These are phyloP conservation scores for Phaonia tiefii DNA, from an alignment of 2,888 invertebrate genomes.

Conservation along the genomic window DNA sequence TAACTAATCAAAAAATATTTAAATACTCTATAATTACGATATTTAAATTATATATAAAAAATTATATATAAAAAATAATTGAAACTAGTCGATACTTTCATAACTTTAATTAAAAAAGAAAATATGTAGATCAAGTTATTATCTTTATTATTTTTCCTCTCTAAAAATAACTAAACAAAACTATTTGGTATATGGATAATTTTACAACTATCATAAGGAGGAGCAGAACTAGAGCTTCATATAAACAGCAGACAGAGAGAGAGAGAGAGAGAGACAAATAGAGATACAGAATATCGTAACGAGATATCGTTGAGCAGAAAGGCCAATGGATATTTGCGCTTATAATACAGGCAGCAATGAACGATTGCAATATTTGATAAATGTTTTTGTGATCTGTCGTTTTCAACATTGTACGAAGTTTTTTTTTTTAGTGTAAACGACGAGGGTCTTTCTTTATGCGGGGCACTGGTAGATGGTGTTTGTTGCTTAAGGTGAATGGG, in stretches of 20 bases:
- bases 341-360: constrained; percentile 65
- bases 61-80: constrained; percentile 3
- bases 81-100: not conserved
- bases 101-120: not conserved
- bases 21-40: constrained; percentile 2
- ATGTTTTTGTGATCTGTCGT: constrained; percentile 5
- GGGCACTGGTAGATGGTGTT: not conserved
- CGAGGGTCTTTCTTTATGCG: not conserved
- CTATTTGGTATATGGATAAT: not conserved
- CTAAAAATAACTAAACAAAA: not conserved
- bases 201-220: not conserved
- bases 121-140: no score
- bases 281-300: no score
- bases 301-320: constrained; percentile 43
- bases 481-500: constrained; percentile 40
- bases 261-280: not conserved
- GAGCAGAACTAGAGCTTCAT: constrained; percentile 18
- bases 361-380: constrained; percentile 25
- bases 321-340: constrained; percentile 58
- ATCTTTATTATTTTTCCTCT: not conserved
- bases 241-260: constrained; percentile 17
- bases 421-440: not conserved
- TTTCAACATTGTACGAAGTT: constrained; percentile 7
- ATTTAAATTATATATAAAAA: not conserved
- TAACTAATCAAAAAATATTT: not conserved